Evolutionary conservation across 2,797 vertebrate genomes (phyloP).

Genomic region (Podargus strigoides): DNA sequence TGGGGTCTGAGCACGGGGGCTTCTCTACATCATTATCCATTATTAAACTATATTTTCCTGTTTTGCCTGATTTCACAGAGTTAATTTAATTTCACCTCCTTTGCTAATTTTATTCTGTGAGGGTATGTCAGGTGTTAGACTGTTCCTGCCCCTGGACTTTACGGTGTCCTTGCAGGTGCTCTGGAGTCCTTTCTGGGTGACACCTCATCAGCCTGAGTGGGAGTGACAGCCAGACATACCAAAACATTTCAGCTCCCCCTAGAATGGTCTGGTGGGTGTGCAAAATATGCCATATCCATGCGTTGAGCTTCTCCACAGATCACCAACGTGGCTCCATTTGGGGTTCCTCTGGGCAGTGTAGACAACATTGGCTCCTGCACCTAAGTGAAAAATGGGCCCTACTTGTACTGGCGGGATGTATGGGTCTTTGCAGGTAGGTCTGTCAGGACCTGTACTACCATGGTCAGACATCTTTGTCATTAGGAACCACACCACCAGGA

Average conservation of each 20-base stretch:
- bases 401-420: too few species aligned
- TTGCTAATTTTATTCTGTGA: constrained; percentile 2
- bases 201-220: background rate
- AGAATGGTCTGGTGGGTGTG: background rate
- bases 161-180: background rate
- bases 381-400: background rate
- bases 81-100: constrained; percentile 14
- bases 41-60: background rate
- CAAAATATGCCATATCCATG: fast-evolving
- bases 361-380: background rate
- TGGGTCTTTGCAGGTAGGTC: background rate
- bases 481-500: background rate
- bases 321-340: background rate
- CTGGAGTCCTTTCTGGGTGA: background rate
- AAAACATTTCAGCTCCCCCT: background rate
- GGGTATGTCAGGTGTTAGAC: background rate
- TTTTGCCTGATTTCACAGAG: background rate
- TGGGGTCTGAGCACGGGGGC: background rate
- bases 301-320: background rate
- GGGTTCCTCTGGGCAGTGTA: background rate
- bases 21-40: background rate
- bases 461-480: background rate
- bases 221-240: background rate
- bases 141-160: background rate
- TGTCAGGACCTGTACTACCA: background rate